Conservation (phyloP, 2,113 vertebrate species). For the Rhynchopsitta pachyrhyncha region DNA sequence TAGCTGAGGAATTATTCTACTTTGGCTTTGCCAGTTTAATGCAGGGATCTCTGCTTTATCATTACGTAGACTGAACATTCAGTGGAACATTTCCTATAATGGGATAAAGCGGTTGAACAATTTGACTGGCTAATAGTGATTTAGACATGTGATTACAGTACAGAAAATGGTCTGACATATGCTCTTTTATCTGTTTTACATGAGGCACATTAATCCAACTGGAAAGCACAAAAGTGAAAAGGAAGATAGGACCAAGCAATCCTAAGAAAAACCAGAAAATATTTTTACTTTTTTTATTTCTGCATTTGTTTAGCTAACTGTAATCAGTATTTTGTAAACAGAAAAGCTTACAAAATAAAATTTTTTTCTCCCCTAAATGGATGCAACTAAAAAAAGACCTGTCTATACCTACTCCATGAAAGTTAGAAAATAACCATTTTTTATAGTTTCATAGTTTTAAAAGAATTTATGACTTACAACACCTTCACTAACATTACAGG, state of each 20-base stretch:
- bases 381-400: neutral
- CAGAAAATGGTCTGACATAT: constrained; percentile 65
- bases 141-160: constrained; percentile 65
- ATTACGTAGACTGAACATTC: constrained; percentile 52
- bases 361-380: neutral
- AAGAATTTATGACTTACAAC: neutral
- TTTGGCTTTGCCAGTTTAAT: constrained; percentile 24
- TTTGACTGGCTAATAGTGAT: constrained; percentile 66
- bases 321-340: neutral
- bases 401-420: neutral
- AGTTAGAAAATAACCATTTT: neutral
- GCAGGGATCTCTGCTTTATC: neutral
- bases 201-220: constrained; percentile 49
- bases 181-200: constrained; percentile 62
- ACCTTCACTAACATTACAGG: neutral
- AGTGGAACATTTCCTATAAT: constrained; percentile 58
- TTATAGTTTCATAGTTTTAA: neutral
- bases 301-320: neutral
- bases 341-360: neutral
- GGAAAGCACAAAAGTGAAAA: constrained; percentile 15
- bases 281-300: neutral
- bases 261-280: neutral
- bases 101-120: constrained; percentile 53
- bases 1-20: neutral
- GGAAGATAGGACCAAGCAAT: neutral